phyloP scores from a whole-genome alignment of 1,140 invertebrate genomes.

The Leptopilina boulardi region DNA sequence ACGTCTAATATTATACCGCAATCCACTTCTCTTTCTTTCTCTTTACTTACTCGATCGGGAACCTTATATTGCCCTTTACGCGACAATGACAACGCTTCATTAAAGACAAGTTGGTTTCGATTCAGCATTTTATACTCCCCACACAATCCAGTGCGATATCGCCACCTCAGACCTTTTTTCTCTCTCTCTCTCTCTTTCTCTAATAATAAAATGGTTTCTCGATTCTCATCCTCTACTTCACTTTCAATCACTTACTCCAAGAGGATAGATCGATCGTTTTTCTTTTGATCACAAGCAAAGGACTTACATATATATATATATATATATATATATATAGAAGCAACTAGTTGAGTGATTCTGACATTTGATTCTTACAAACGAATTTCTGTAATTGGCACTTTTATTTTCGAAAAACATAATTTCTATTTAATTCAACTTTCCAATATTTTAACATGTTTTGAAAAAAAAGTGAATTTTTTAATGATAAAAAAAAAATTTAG shows the following conservation, averaged over 20 bases:
- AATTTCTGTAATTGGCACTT: neutral
- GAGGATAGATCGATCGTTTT: slow-evolving; percentile 17
- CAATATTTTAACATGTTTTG: no score
- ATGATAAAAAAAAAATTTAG: no score
- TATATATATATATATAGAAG: neutral
- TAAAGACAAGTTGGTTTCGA: slow-evolving; percentile 19
- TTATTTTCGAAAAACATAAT: neutral
- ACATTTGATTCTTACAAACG: slow-evolving; percentile 3
- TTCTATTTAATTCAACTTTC: no score
- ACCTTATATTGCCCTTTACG: slow-evolving; percentile 13
- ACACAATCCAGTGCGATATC: neutral
- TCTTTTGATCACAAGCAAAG: neutral
- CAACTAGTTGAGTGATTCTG: slow-evolving; percentile 21
- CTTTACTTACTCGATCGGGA: neutral
- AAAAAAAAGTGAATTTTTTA: no score
- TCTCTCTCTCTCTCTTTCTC: no score
- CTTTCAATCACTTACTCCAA: slow-evolving; percentile 17
- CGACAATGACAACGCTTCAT: slow-evolving; percentile 21
- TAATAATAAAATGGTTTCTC: slow-evolving; percentile 30
- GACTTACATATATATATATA: no score
- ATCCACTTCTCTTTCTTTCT: no score
- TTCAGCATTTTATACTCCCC: slow-evolving; percentile 20
- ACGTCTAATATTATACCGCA: neutral
- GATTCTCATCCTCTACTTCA: neutral
- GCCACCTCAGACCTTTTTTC: slow-evolving; percentile 29